phyloP scores from a whole-genome alignment of 1,140 invertebrate genomes.

The Mactra quadrangularis region DNA sequence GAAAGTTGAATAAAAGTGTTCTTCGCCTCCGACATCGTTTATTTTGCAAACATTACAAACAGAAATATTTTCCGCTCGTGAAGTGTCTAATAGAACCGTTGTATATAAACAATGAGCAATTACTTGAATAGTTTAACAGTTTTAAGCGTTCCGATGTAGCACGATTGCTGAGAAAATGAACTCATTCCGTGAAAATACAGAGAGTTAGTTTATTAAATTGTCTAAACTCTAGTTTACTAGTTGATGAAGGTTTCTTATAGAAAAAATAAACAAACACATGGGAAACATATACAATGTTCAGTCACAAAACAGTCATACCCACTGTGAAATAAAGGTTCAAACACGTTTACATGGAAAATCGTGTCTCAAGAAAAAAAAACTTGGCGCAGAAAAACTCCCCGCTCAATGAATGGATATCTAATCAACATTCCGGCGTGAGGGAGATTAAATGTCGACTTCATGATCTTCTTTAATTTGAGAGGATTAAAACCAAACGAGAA shows the following conservation, averaged over 20 bases:
- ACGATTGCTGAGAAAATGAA: constrained; percentile 52
- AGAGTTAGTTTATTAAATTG: constrained; percentile 53
- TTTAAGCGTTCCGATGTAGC: constrained; percentile 8
- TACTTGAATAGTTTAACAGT: constrained; percentile 13
- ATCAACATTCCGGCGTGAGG: constrained; percentile 41
- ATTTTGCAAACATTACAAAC: constrained; percentile 12
- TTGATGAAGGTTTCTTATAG: constrained; percentile 44
- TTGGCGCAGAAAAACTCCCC: not conserved
- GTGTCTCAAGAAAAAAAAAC: constrained; percentile 27
- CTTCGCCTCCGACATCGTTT: not conserved
- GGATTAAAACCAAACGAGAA: constrained; percentile 40
- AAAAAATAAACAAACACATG: constrained; percentile 62
- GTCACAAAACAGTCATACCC: constrained; percentile 17
- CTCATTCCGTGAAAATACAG: constrained; percentile 40
- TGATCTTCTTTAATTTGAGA: constrained; percentile 56
- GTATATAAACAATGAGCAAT: constrained; percentile 50
- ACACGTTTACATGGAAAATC: constrained; percentile 7
- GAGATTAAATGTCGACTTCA: not conserved
- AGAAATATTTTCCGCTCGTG: constrained; percentile 6
- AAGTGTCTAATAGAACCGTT: constrained; percentile 11
- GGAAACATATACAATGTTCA: constrained; percentile 48
- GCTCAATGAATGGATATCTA: constrained; percentile 18
- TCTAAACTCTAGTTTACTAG: constrained; percentile 43
- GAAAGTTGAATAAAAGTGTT: too few relatives aligned
- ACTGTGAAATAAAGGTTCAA: not conserved